Percentiles rank a stretch among this genome's conserved stretches.
phyloP scores from a whole-genome alignment of 2,797 vertebrate species.

The Periparus ater region DNA sequence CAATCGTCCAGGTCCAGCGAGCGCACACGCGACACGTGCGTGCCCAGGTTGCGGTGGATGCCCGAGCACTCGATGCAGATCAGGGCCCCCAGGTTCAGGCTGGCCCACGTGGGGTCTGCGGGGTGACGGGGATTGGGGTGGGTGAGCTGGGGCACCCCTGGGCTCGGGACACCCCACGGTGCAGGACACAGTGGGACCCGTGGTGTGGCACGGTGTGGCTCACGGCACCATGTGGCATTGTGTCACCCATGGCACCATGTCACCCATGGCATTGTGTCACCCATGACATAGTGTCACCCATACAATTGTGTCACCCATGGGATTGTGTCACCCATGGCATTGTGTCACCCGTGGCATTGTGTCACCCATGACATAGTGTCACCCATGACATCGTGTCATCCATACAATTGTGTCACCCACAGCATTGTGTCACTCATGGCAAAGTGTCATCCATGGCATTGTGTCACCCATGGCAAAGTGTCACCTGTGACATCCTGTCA shows the following conservation, averaged over 20 bases:
- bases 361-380: too few species aligned
- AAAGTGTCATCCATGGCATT: too few species aligned
- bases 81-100: slow-evolving; percentile 91
- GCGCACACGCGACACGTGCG: slow-evolving; percentile 93
- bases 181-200: rapidly evolving
- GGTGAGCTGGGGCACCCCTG: rapidly evolving
- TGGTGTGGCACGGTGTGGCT: rapidly evolving
- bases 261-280: not conserved
- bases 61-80: slow-evolving; percentile 98
- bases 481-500: too few species aligned
- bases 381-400: too few species aligned
- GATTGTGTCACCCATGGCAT: too few species aligned
- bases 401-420: too few species aligned
- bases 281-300: rapidly evolving
- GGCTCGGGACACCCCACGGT: rapidly evolving
- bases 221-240: not conserved
- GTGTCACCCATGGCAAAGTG: not conserved
- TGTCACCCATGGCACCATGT: too few species aligned
- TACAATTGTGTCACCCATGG: too few species aligned
- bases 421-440: not conserved
- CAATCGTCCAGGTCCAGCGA: slow-evolving; percentile 95
- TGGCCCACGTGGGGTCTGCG: slow-evolving; percentile 94
- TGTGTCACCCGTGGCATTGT: too few species aligned
- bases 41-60: slow-evolving; percentile 94
- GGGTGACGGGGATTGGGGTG: rapidly evolving